Conservation (phyloP, 2,888 invertebrate species). For the Cenopis cana region DNA sequence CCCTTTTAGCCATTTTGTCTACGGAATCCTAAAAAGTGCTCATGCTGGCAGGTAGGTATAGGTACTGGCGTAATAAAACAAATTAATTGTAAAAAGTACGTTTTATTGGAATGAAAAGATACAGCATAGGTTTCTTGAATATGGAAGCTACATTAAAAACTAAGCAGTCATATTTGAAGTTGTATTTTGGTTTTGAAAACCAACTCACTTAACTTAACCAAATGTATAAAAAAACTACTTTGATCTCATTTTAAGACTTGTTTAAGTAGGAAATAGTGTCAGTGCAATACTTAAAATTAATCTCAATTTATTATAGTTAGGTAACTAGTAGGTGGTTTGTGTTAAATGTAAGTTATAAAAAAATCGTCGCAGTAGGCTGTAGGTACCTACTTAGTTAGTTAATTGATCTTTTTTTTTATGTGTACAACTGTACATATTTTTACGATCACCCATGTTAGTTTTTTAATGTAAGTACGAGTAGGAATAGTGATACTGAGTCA, state of each 20-base stretch:
- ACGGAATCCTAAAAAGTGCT: no score
- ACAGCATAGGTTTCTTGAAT: constrained; percentile 57
- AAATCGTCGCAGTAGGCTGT: no score
- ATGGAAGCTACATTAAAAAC: constrained; percentile 55
- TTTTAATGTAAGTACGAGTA: no score
- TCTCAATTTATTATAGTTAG: not conserved
- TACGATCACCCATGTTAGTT: no score
- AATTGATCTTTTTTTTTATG: no score
- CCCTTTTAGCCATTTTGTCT: no score
- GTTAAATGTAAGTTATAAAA: not conserved
- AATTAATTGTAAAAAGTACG: constrained; percentile 64
- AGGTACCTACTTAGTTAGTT: no score
- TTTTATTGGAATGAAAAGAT: constrained; percentile 67
- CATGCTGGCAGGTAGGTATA: no score
- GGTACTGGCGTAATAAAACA: constrained; percentile 52
- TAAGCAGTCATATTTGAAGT: constrained; percentile 46
- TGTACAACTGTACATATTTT: no score
- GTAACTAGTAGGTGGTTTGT: not conserved
- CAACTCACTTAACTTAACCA: constrained; percentile 1
- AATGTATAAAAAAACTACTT: constrained; percentile 13
- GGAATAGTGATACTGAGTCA: no score
- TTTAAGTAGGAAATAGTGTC: not conserved
- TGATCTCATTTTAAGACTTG: not conserved
- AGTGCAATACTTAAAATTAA: not conserved
- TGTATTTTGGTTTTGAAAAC: constrained; percentile 1